Conservation (phyloP, 2,797 vertebrate genomes). For the Peromyscus nudipes region DNA sequence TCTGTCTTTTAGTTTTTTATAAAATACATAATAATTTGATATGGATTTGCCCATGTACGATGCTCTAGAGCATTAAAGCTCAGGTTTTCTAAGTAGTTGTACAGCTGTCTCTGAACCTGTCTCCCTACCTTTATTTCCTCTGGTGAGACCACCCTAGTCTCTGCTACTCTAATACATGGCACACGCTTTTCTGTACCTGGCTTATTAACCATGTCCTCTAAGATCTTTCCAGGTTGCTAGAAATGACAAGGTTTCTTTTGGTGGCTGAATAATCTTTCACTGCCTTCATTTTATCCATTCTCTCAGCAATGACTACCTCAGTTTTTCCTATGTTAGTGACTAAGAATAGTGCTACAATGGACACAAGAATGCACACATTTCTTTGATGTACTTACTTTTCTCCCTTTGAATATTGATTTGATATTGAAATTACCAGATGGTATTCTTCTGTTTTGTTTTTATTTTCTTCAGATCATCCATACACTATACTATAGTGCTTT, state of each 20-base stretch:
- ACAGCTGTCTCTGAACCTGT: neutral
- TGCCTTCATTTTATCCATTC: neutral
- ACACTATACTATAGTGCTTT: neutral
- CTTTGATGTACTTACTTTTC: no score
- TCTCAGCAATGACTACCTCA: neutral
- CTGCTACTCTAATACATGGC: neutral
- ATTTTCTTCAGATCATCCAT: neutral
- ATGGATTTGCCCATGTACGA: neutral
- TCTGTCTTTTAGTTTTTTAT: neutral
- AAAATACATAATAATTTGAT: neutral
- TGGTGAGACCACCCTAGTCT: neutral
- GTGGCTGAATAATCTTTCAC: neutral
- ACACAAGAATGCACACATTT: rapidly evolving
- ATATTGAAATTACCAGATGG: neutral
- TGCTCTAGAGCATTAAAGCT: neutral
- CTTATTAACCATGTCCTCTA: no score
- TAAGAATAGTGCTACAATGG: no score
- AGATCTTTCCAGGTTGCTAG: neutral
- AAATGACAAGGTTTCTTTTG: neutral
- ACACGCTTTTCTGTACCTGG: no score
- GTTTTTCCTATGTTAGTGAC: neutral
- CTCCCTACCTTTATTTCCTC: neutral
- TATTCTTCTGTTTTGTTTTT: neutral
- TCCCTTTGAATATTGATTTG: neutral
- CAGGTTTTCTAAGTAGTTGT: neutral